Conservation (phyloP, 2,888 invertebrate genomes). For the Drosophila phalerata region DNA sequence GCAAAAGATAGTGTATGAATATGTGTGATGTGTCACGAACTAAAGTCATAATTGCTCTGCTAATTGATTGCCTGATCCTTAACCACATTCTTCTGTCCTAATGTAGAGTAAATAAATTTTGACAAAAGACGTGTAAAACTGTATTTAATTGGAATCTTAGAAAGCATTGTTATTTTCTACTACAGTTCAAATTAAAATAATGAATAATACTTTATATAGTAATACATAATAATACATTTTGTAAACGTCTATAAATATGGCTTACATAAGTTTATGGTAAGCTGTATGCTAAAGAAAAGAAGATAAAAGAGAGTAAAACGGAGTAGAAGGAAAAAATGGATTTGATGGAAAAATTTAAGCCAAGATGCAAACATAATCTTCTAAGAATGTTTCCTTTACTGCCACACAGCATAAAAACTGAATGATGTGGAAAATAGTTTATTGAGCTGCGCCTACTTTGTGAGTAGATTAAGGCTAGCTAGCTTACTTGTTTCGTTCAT, state of each 20-base stretch:
- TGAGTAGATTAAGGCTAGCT: constrained; percentile 1
- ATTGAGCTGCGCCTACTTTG: constrained; percentile 39
- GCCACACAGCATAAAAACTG: not conserved
- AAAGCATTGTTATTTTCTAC: not conserved
- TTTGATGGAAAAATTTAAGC: not conserved
- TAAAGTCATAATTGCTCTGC: constrained; percentile 28
- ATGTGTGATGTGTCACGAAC: constrained; percentile 6
- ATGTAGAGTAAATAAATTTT: not conserved
- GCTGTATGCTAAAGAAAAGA: no score
- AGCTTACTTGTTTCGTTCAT: constrained; percentile 10
- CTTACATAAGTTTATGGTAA: no score
- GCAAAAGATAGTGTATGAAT: constrained; percentile 7
- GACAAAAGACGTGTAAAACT: not conserved
- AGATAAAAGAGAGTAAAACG: no score
- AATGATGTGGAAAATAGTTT: constrained; percentile 9
- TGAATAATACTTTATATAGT: not conserved
- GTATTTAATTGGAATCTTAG: not conserved
- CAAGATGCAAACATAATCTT: not conserved
- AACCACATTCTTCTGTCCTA: not conserved
- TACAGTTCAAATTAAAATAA: not conserved
- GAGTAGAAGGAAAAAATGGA: not conserved
- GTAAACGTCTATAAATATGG: no score
- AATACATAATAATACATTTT: not conserved
- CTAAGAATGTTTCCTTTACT: not conserved
- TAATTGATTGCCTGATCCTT: constrained; percentile 43